Evolutionary conservation across 2,888 invertebrate species (phyloP).

Genomic region (Cheiracanthium punctorium): DNA sequence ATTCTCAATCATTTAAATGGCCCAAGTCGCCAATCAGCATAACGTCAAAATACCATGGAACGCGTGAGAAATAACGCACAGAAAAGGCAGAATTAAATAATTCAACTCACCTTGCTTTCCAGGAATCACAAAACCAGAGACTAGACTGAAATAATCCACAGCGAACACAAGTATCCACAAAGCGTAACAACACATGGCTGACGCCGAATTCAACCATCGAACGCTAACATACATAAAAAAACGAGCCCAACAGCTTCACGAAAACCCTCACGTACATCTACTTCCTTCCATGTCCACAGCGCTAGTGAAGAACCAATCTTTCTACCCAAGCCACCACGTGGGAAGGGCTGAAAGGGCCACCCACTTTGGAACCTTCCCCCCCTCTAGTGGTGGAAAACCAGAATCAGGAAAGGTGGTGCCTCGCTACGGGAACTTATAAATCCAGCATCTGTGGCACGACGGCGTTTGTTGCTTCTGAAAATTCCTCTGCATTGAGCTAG

Average conservation of each 20-base stretch:
- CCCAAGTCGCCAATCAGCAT: no score
- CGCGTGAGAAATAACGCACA: no score
- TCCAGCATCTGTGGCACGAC: conserved; percentile 12
- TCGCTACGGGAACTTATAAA: not conserved
- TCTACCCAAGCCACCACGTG: conserved; percentile 37
- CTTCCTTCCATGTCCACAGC: conserved; percentile 27
- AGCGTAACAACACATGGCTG: conserved; percentile 27
- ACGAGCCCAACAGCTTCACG: conserved; percentile 6
- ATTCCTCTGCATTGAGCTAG: not conserved
- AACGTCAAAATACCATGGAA: no score
- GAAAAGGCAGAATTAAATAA: not conserved
- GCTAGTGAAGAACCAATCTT: conserved; percentile 19
- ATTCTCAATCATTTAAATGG: no score
- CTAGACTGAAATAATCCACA: conserved; percentile 22
- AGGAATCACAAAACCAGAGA: not conserved
- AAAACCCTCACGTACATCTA: conserved; percentile 17
- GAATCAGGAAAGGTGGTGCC: not conserved
- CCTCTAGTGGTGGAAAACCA: not conserved
- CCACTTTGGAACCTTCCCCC: conserved; percentile 30
- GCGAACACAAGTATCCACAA: conserved; percentile 38
- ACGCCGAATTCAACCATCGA: conserved; percentile 10
- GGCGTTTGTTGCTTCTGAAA: not conserved
- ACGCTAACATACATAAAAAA: conserved; percentile 3
- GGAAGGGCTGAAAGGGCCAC: conserved; percentile 35
- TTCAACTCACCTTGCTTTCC: conserved; percentile 1